Base-by-base conservation (phyloP, 2,888 invertebrate genomes). In the Argyresthia goedartella region DNA sequence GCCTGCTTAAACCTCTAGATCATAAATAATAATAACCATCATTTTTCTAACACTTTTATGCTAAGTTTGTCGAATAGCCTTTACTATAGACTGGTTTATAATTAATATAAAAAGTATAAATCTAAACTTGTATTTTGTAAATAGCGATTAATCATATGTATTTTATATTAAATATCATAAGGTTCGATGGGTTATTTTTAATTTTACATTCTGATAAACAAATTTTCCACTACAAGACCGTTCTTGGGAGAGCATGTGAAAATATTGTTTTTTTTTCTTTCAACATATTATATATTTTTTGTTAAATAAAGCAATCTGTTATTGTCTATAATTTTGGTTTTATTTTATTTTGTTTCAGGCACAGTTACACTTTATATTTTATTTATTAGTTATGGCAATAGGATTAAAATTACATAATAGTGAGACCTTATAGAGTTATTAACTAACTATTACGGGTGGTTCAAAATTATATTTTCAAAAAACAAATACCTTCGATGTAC, bases 261-360 rank as follows among this genome's bases (percentile, higher is more conserved):
- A 79, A 73, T 70, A 59, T 76, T 77, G 81, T 84, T 84, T 85
- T 25, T 25, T 75, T 72, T 65, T 60, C 65, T 76, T 78, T 81
- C 75, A 81, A 80, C 82, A 85, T 84, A 81, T 81, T 82, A 82
- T 85, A 84, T 85, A 84, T 85, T 85, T 85, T 85, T 86, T 86
- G 86, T 86, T 86, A 85, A 85, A 86, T 86, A 86, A 86, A 86
- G 81, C 82, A 85, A 84, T 80, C 79, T 84, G 86, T 86, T 86
- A 86, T 85, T 84, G 84, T 85, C 82, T 76, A 80, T 71, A 42
- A 61, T 55, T 76, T 80, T 84, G 70, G 73, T 80, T 82, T 86
- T 77, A 76, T 81, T 82, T 82, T 66, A 66, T 65, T 71, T 69
- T 59, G 59, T 70, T 67, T 64, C 60, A 41, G 51, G 56, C 56